phyloP scores from a whole-genome alignment of 2,113 vertebrate species.

The Alligator sinensis region DNA sequence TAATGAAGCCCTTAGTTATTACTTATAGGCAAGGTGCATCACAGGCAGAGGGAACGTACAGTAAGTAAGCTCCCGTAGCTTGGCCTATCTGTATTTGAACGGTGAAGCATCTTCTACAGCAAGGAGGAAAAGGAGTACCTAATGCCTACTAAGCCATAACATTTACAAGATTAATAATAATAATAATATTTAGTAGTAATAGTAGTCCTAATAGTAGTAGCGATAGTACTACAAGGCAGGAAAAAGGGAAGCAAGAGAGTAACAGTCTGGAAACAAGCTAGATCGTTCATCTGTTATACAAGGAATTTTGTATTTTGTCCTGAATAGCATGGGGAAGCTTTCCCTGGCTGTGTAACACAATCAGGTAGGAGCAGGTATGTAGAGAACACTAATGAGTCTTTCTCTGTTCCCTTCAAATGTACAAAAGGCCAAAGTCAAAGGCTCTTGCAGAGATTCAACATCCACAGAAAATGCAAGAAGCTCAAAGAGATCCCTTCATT shows the following conservation, averaged over 20 bases:
- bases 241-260: not conserved
- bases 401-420: not conserved
- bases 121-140: not conserved
- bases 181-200: not conserved
- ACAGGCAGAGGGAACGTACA: conserved; percentile 35
- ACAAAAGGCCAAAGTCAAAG: not conserved
- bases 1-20: conserved; percentile 67
- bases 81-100: not conserved
- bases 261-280: not conserved
- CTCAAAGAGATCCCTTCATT: not conserved
- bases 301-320: not conserved
- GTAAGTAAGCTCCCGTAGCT: not conserved
- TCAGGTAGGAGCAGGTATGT: not conserved
- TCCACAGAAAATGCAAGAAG: not conserved
- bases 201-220: not conserved
- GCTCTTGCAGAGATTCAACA: not conserved
- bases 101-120: not conserved
- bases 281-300: not conserved
- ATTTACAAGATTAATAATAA: too few species aligned
- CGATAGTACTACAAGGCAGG: not conserved
- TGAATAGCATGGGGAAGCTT: not conserved
- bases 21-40: conserved; percentile 65
- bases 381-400: not conserved
- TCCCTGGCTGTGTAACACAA: not conserved
- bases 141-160: not conserved